Base-by-base conservation (phyloP, 37 sponge, comb jelly and placozoan genomes). In the Chondrilla cf. caribensis region DNA sequence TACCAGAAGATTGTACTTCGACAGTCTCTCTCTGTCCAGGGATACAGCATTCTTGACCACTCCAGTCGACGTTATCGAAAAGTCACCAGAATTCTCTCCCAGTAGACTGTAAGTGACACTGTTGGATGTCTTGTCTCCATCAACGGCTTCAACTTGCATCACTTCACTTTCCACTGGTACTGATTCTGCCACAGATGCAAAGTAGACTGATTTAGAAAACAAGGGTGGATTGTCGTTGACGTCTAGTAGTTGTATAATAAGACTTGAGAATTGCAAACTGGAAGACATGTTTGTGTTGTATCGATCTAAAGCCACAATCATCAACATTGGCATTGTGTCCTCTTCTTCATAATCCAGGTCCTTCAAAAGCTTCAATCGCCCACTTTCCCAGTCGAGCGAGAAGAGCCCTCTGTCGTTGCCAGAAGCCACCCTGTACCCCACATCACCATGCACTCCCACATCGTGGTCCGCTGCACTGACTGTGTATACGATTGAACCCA, bases 391-490 rank as follows among this genome's bases (percentile, higher is more conserved):
- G 42, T 92, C 78, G 22, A 92, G 77, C 4, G 65, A 32, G 41
- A 92, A 92, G 7, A 58, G 21, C 17, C 55, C 62, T 42, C 39
- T 60, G 31, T 89, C 82, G 79, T 92, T 89, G 3, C 93, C 93
- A 60, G 82, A 62, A 4, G 54, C 31, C 36, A 89, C 73, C 8
- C 25, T 35, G 43, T 79, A 92, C 17, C 35, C 6, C 4, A 92
- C 28, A 11, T 71, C 37, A 8, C 57, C 75, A 57, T 92, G 86
- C 5, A 60, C 43, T 31, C 87, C 90, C 24, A 8, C 38, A 70
- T 92, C 93, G 0, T 62, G 22, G 43, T 92, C 91, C 0, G 65
- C 71, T 40, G 80, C 87, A 25, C 8, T 2, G 4, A 89, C 36
- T 28, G 17, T 47, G 43, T 36, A 33, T 41, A 85, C 35, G 18